Conservation (phyloP, 2,888 invertebrate genomes). For the Calliphora vomitoria region DNA sequence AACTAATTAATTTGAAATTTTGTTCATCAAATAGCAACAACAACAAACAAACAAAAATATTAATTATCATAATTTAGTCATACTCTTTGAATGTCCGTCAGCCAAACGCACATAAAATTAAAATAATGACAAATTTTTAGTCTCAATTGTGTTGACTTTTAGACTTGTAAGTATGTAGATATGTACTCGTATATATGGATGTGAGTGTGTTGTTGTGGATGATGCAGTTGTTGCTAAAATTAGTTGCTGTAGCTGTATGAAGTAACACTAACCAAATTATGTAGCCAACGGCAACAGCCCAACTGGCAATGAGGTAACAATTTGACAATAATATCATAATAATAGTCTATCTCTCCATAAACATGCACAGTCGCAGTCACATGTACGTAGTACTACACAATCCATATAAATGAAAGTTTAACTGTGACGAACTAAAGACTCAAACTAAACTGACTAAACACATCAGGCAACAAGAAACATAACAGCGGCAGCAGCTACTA, state of each 20-base stretch:
- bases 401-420: constrained; percentile 41
- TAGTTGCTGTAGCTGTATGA: background rate
- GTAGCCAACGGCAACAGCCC: constrained; percentile 29
- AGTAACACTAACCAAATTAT: constrained; percentile 55
- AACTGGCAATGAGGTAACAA: constrained; percentile 59
- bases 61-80: constrained; percentile 43
- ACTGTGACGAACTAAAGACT: constrained; percentile 46
- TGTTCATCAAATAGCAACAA: background rate
- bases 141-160: background rate
- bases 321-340: constrained; percentile 45
- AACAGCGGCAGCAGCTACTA: background rate
- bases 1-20: constrained; percentile 16
- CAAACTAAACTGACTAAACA: constrained; percentile 6
- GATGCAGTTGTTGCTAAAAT: constrained; percentile 16
- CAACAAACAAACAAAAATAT: background rate
- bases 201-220: background rate
- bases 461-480: background rate
- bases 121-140: constrained; percentile 31
- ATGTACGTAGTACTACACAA: background rate
- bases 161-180: background rate
- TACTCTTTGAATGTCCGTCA: background rate
- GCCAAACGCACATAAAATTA: constrained; percentile 17
- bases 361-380: background rate
- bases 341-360: background rate
- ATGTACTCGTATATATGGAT: too few species aligned